Percentiles rank a stretch among this genome's conserved stretches.
These are phyloP conservation scores for Clunio marinus DNA, from an alignment of 2,888 invertebrate genomes.

Conservation along the genomic window DNA sequence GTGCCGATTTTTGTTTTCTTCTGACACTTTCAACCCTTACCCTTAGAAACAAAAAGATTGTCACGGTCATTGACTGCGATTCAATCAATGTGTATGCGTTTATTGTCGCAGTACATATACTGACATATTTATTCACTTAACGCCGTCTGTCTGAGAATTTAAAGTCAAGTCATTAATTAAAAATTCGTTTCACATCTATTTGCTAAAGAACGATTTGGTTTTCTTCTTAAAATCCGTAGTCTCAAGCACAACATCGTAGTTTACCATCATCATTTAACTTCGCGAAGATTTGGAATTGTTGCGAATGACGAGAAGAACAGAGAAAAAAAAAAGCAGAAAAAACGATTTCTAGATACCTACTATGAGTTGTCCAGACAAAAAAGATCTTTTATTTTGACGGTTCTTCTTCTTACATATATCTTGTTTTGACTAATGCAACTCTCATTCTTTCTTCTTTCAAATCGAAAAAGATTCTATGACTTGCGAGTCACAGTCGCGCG, in stretches of 20 bases:
- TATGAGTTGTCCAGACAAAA: background rate
- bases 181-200: constrained; percentile 20
- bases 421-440: background rate
- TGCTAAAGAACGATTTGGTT: background rate
- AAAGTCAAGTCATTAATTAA: constrained; percentile 5
- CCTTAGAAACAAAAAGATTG: too few relatives aligned
- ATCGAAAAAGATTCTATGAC: constrained; percentile 1
- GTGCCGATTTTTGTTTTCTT: too few relatives aligned
- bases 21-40: too few relatives aligned
- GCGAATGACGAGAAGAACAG: too few relatives aligned
- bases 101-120: background rate
- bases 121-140: constrained; percentile 5
- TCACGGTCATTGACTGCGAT: constrained; percentile 7
- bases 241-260: too few relatives aligned
- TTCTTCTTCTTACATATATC: background rate
- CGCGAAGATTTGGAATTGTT: too few relatives aligned
- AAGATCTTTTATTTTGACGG: background rate
- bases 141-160: constrained; percentile 3
- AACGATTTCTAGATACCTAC: background rate
- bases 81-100: background rate
- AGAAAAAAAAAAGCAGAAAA: too few relatives aligned
- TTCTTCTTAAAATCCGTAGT: too few relatives aligned
- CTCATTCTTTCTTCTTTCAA: background rate
- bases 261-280: background rate
- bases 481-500: constrained; percentile 6